Base-by-base conservation (phyloP, 2,113 vertebrate species). In the Seriola aureovittata region DNA sequence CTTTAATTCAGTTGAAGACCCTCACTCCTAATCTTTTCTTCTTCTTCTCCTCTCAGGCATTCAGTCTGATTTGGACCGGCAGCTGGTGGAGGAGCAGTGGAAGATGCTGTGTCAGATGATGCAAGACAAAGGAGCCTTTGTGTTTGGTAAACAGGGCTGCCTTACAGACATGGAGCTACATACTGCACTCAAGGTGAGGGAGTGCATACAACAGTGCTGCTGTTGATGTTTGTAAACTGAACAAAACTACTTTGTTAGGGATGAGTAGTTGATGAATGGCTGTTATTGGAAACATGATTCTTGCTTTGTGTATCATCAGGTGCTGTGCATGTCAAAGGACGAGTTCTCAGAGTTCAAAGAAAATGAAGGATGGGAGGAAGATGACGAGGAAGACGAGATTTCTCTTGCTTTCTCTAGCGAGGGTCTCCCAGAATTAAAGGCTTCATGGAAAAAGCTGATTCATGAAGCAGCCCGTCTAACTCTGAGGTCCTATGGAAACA, bases 141-240 rank as follows among this genome's bases (percentile, higher is more conserved):
- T 99, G 70, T 97, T 99, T 1, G 96, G 96, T 65, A 92, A 94
- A 84, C 91, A 96, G 0, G 96, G 96, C 60, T 96, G 97, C 42
- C 92, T 99, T 0, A 99, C 97, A 0, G 97, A 97, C 67, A 94
- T 96, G 0, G 97, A 99, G 81, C 94, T 99, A 2, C 94, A 95
- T 0, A 54, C 84, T 0, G 95, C 94, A 0, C 96, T 99, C 16
- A 98, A 97, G 97, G 97, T 98, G 86, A 91, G 25, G 13, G 8
- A 1, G 10, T 1, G 7, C 8, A 14, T 23, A 14, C 21, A 57
- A 3, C 8, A 2, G 19, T 2, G 5, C 23, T 46, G 32, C 32
- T 16, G 44, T 50, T 29, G 29, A 29, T 54, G 21, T 34, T 54
- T 12, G 4, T 13, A 21, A 23, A 5, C 60, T 23, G 12, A 29